phyloP scores from a whole-genome alignment of 1,140 invertebrate genomes.

The Conopomorpha cramerella region DNA sequence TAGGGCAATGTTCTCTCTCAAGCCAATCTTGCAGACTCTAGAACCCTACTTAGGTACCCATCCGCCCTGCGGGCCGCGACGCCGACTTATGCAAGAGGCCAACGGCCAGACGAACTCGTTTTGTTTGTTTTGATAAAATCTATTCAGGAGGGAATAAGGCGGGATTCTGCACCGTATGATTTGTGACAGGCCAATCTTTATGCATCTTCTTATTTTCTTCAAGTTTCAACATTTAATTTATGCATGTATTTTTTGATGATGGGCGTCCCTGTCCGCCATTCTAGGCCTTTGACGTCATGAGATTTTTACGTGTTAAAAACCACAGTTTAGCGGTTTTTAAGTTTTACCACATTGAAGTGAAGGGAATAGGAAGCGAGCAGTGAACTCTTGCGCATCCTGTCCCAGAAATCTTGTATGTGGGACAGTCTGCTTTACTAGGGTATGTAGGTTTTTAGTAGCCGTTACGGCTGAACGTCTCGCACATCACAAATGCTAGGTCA shows the following conservation, averaged over 20 bases:
- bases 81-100: slow-evolving; percentile 41
- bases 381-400: slow-evolving; percentile 45
- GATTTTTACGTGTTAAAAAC: slow-evolving; percentile 18
- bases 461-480: slow-evolving; percentile 28
- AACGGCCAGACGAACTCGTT: slow-evolving; percentile 34
- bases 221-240: neutral
- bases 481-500: slow-evolving; percentile 27
- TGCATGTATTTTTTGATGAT: too few relatives aligned
- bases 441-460: slow-evolving; percentile 46
- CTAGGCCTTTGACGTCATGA: too few relatives aligned
- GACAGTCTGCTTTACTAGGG: slow-evolving; percentile 33
- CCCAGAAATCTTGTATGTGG: slow-evolving; percentile 25
- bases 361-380: slow-evolving; percentile 23
- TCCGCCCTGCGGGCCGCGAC: slow-evolving; percentile 18
- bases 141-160: slow-evolving; percentile 20
- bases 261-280: neutral
- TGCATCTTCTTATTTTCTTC: slow-evolving; percentile 11
- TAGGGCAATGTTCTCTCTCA: slow-evolving; percentile 53
- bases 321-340: slow-evolving; percentile 26
- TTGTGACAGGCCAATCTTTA: slow-evolving; percentile 21
- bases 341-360: slow-evolving; percentile 22
- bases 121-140: slow-evolving; percentile 15
- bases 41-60: slow-evolving; percentile 40
- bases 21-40: slow-evolving; percentile 52
- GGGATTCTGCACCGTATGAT: slow-evolving; percentile 14